Base-by-base conservation (phyloP, 2,888 invertebrate genomes). In the Neuroscelio doddi region DNA sequence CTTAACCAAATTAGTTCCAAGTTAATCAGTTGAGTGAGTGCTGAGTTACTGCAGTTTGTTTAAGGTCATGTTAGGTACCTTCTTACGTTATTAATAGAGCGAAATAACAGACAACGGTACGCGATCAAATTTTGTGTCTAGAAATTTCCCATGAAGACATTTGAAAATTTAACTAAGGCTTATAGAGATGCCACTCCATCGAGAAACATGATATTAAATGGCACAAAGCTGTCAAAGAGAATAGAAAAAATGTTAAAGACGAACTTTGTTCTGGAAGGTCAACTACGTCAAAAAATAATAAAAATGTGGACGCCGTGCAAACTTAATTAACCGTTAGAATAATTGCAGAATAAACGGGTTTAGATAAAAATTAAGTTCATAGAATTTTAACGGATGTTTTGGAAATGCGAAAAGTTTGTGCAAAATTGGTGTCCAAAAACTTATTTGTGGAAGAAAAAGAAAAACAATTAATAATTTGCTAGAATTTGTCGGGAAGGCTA, bases 331-430 rank as follows among this genome's bases (percentile, higher is more conserved):
- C 30, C n/a, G 30, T 30, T 30, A 10, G 30, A 30, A 10, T 12
- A 30, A 12, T 12, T n/a, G n/a, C n/a, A n/a, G 30, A 30, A 10
- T 9, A 30, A n/a, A 10, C 30, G 10, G 30, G 30, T 30, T 30
- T 30, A 12, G 9, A 9, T 10, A 30, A 9, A 10, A 12, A 9
- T 3, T 10, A 9, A 9, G n/a, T 30, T 2, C n/a, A 10, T 30
- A 9, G 30, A 2, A 30, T 30, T 30, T 2, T n/a, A 30, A 30
- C 30, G 3, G 30, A 30, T 30, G 30, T 10, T 30, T 30, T 30
- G n/a, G 3, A n/a, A 30, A 30, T 30, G 30, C 30, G 30, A 30
- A 30, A 30, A 30, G n/a, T 30, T 30, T 7, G 30, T 30, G 30
- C 30, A 30, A 30, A 30, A 12, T n/a, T 26, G 30, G 30, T 30